These are phyloP conservation scores for Aplodontia rufa DNA, from an alignment of 2,113 vertebrate genomes.

Conservation along the genomic window DNA sequence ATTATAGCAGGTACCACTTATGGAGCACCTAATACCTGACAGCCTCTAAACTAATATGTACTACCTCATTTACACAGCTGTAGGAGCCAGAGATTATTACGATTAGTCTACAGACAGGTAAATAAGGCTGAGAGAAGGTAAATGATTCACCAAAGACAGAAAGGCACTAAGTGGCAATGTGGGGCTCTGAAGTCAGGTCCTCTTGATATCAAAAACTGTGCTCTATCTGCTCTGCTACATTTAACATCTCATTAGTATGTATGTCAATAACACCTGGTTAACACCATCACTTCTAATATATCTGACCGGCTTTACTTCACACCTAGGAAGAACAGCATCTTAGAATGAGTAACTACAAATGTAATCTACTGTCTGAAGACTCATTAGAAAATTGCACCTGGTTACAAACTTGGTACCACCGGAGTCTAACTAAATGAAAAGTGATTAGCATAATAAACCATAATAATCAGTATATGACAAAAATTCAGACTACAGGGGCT, in stretches of 20 bases:
- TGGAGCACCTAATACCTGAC: background rate
- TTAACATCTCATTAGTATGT: background rate
- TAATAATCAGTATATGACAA: background rate
- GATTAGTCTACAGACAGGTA: background rate
- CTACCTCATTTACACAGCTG: background rate
- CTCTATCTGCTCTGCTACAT: background rate
- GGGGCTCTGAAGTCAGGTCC: background rate
- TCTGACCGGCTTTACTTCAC: background rate
- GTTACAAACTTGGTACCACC: background rate
- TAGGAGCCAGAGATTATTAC: background rate
- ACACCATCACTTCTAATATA: background rate
- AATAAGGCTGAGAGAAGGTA: background rate
- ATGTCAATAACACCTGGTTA: background rate
- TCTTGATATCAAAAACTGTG: background rate
- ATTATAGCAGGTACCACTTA: background rate
- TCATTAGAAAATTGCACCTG: background rate
- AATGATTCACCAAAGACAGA: background rate
- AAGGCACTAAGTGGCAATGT: background rate
- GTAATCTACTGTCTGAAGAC: background rate
- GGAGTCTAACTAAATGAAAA: conserved; percentile 36
- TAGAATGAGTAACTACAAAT: background rate
- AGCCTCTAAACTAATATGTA: background rate
- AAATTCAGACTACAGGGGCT: background rate
- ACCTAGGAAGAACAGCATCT: background rate
- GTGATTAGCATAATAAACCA: background rate